phyloP scores from a whole-genome alignment of 2,113 vertebrate genomes.

The Aldabrachelys gigantea region DNA sequence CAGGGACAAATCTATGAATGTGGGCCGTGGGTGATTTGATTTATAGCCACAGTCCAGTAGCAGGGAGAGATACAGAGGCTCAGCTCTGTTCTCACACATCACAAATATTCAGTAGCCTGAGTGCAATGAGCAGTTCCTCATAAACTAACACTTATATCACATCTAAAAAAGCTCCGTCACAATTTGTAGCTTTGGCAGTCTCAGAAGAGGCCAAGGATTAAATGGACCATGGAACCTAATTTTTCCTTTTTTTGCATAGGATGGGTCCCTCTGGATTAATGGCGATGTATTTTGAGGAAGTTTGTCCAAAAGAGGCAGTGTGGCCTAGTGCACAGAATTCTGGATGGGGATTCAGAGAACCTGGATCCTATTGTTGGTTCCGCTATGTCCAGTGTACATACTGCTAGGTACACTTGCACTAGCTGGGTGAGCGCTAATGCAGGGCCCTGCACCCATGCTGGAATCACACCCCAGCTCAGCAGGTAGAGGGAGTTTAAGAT shows the following conservation, averaged over 20 bases:
- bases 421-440: background rate
- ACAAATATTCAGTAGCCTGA: background rate
- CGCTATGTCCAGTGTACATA: no score
- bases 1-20: background rate
- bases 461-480: background rate
- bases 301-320: background rate
- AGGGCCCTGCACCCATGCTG: background rate
- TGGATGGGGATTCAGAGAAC: no score
- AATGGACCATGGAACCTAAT: background rate
- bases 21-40: background rate
- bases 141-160: no score
- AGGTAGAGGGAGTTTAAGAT: background rate
- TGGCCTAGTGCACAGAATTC: background rate
- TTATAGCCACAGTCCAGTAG: background rate
- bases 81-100: background rate
- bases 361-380: background rate
- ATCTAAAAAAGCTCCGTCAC: background rate
- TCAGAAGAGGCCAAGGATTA: background rate
- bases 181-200: background rate
- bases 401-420: no score
- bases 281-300: accelerated
- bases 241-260: accelerated
- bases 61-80: background rate
- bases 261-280: accelerated
- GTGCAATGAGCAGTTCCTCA: background rate